phyloP scores from a whole-genome alignment of 2,113 vertebrate species.

The Atractosteus spatula region DNA sequence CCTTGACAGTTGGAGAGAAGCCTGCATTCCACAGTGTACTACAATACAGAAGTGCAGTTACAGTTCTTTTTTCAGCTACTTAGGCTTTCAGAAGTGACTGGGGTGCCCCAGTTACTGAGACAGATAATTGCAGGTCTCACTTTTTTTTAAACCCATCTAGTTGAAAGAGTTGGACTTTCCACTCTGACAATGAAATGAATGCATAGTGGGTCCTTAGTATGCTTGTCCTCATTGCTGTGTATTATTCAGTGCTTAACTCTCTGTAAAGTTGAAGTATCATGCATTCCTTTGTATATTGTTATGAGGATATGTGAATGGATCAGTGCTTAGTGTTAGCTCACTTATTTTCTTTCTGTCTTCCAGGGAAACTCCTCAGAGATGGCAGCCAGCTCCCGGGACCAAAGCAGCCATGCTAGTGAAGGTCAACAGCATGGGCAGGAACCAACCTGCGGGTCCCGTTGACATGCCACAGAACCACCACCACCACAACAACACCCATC shows the following conservation, averaged over 20 bases:
- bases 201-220: slow-evolving; percentile 17
- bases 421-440: slow-evolving; percentile 73
- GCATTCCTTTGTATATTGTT: slow-evolving; percentile 24
- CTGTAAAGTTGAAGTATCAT: background rate
- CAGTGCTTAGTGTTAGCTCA: background rate
- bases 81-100: background rate
- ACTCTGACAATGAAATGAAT: slow-evolving; percentile 14
- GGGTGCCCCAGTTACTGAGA: background rate
- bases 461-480: slow-evolving; percentile 46
- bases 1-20: no score
- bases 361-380: slow-evolving; percentile 68
- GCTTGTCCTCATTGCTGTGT: background rate
- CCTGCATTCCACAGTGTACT: background rate
- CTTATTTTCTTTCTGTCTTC: slow-evolving; percentile 20
- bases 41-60: background rate
- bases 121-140: background rate
- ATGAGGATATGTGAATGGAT: no score
- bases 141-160: slow-evolving; percentile 9
- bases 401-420: slow-evolving; percentile 87
- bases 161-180: background rate
- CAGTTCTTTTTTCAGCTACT: background rate
- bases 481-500: slow-evolving; percentile 44
- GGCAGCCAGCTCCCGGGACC: slow-evolving; percentile 79
- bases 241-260: no score
- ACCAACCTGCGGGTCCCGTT: slow-evolving; percentile 47